Conservation (phyloP, 23 tunicate genomes). For the Ciona savignyi region DNA sequence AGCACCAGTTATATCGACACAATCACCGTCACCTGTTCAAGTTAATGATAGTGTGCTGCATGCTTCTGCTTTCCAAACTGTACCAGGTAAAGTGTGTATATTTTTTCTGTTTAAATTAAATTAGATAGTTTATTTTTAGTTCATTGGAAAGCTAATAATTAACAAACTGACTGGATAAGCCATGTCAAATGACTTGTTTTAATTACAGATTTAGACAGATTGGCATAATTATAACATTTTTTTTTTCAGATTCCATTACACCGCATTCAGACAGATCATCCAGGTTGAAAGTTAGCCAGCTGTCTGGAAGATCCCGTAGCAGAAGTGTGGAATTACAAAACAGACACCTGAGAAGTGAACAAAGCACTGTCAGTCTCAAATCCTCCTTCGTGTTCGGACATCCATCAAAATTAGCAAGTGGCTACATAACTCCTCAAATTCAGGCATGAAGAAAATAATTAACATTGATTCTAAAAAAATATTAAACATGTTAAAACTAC, state of each 20-base stretch:
- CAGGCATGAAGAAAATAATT: too few relatives aligned
- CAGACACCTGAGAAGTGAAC: not conserved
- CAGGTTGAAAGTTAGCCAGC: not conserved
- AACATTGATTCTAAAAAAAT: too few relatives aligned
- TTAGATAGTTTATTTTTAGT: too few relatives aligned
- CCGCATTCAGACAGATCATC: conserved; percentile 4
- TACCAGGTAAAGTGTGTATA: not conserved
- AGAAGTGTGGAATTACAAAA: conserved; percentile 18
- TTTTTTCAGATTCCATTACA: not conserved
- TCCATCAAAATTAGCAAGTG: conserved; percentile 28
- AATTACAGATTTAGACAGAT: too few relatives aligned
- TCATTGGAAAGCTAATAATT: too few relatives aligned
- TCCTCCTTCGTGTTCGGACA: conserved; percentile 24
- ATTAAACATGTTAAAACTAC: too few relatives aligned
- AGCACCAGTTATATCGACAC: not conserved
- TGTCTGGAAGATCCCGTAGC: conserved; percentile 26
- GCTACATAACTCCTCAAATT: conserved; percentile 52
- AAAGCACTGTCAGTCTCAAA: conserved; percentile 3
- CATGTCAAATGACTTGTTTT: not conserved
- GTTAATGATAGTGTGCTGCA: not conserved
- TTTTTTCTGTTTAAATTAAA: too few relatives aligned
- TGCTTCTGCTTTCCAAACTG: not conserved
- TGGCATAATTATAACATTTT: not conserved
- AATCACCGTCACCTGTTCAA: not conserved
- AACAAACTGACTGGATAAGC: too few relatives aligned